Percentiles rank a stretch among this genome's conserved stretches.
These are phyloP conservation scores for Uropetala carovei DNA, from an alignment of 2,888 invertebrate genomes.

Conservation along the genomic window DNA sequence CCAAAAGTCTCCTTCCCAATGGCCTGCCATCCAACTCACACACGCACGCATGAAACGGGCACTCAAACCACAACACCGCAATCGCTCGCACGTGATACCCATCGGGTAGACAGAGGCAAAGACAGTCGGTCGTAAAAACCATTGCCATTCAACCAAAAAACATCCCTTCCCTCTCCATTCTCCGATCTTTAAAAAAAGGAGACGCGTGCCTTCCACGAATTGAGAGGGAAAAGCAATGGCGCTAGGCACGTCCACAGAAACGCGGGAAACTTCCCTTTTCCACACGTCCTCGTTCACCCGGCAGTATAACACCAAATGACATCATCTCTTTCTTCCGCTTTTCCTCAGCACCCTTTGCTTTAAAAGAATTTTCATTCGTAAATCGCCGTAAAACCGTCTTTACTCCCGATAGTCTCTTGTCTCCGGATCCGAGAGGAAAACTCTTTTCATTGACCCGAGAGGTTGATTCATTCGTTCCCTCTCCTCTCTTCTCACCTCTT, in stretches of 20 bases:
- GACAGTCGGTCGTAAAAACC: constrained; percentile 26
- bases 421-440: not conserved
- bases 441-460: constrained; percentile 7
- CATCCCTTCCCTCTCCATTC: not conserved
- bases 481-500: not conserved
- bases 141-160: constrained; percentile 34
- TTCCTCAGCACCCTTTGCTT: not conserved
- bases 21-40: constrained; percentile 38
- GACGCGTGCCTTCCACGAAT: constrained; percentile 13
- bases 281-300: not conserved
- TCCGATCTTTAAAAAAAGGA: not conserved
- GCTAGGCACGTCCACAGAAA: not conserved
- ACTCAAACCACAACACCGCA: not conserved
- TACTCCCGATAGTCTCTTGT: not conserved
- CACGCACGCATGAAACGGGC: not conserved
- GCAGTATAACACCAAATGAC: not conserved
- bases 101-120: not conserved
- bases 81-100: constrained; percentile 8
- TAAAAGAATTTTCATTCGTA: not conserved
- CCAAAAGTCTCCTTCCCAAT: constrained; percentile 14
- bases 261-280: too few relatives aligned
- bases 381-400: not conserved
- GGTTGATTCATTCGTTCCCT: not conserved
- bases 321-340: not conserved
- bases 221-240: not conserved